Percentiles rank a stretch among this genome's conserved stretches.
phyloP scores from a whole-genome alignment of 2,888 invertebrate species.

The Rhyacophila evoluta region DNA sequence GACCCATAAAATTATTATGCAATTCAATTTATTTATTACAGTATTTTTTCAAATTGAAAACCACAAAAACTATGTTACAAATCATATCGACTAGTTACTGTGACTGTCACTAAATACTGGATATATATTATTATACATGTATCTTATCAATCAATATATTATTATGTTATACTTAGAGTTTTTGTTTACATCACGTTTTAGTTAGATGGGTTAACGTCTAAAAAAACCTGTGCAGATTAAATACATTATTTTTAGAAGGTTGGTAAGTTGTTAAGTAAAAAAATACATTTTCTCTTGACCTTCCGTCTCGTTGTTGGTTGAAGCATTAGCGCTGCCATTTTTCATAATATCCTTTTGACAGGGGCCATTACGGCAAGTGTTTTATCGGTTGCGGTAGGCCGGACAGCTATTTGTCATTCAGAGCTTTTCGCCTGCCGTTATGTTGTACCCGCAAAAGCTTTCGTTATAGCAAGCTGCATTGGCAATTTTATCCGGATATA shows the following conservation, averaged over 20 bases:
- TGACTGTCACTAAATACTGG: too few relatives aligned
- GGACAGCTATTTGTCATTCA: constrained; percentile 43
- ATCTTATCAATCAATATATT: too few relatives aligned
- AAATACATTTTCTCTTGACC: not conserved
- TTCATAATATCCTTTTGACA: constrained; percentile 46
- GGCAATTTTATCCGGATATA: not conserved
- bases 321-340: constrained; percentile 36
- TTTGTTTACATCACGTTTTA: too few relatives aligned
- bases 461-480: not conserved
- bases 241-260: not conserved
- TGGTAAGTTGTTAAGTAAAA: not conserved
- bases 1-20: too few relatives aligned
- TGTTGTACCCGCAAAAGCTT: not conserved
- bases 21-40: too few relatives aligned
- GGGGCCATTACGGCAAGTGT: constrained; percentile 48
- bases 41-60: not conserved
- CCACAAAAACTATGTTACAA: not conserved
- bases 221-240: too few relatives aligned
- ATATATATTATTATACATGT: too few relatives aligned
- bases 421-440: not conserved
- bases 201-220: too few relatives aligned
- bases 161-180: too few relatives aligned
- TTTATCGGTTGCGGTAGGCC: constrained; percentile 46
- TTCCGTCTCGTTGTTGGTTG: not conserved
- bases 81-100: not conserved